Evolutionary conservation across 2,888 invertebrate genomes (phyloP).

Genomic region (Eupithecia exiguata): DNA sequence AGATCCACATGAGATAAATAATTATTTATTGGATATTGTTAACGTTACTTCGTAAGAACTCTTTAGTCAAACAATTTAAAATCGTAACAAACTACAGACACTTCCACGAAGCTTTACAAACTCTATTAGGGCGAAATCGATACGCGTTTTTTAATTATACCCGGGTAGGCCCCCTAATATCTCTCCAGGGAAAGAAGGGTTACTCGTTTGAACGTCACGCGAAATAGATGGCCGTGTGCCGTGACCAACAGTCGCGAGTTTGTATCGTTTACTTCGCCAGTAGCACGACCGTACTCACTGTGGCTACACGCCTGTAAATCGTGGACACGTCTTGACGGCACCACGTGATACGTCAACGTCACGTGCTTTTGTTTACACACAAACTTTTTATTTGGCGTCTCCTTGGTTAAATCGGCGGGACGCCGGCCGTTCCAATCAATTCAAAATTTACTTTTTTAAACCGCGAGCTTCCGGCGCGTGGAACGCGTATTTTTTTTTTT

Average conservation of each 20-base stretch:
- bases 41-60: neutral
- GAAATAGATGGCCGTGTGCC: slow-evolving; percentile 79
- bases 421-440: slow-evolving; percentile 22
- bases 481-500: neutral
- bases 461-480: slow-evolving; percentile 3
- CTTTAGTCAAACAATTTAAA: neutral
- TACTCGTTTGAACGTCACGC: slow-evolving; percentile 80
- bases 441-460: slow-evolving; percentile 24
- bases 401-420: slow-evolving; percentile 16
- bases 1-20: neutral
- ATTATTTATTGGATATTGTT: neutral
- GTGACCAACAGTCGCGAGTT: slow-evolving; percentile 79
- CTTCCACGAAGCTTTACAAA: slow-evolving; percentile 45
- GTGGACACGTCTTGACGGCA: slow-evolving; percentile 62
- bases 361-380: slow-evolving; percentile 47
- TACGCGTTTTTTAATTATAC: slow-evolving; percentile 73
- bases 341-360: slow-evolving; percentile 63
- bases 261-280: slow-evolving; percentile 69
- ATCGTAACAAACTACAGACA: slow-evolving; percentile 4
- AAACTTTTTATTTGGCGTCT: slow-evolving; percentile 38
- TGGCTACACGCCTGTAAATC: slow-evolving; percentile 76
- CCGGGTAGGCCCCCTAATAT: slow-evolving; percentile 67
- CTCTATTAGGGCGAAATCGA: slow-evolving; percentile 56
- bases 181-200: slow-evolving; percentile 74
- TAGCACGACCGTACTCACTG: slow-evolving; percentile 75